Conservation (phyloP, 2,888 invertebrate genomes). For the Pachycephus smyrnensis region DNA sequence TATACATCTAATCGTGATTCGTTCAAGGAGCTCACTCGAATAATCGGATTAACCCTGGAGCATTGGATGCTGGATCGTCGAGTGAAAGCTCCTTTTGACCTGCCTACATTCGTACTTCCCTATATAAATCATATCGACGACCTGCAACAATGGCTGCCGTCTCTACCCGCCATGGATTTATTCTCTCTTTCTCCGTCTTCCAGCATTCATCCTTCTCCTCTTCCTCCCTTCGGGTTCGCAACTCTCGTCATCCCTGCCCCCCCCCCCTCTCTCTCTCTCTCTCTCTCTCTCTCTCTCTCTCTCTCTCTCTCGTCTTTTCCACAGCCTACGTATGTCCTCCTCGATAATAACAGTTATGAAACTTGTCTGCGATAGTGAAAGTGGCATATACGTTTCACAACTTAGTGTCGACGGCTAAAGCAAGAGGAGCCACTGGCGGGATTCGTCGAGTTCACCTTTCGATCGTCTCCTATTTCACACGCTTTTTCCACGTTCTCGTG, state of each 20-base stretch:
- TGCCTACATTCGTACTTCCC: too few species aligned
- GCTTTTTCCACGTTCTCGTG: background rate
- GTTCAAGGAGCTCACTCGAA: too few species aligned
- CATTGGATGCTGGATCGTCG: background rate
- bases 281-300: conserved; percentile 12
- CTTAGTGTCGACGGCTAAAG: conserved; percentile 37
- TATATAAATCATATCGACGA: too few species aligned
- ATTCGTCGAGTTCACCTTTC: conserved; percentile 6
- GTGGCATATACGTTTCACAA: conserved; percentile 63
- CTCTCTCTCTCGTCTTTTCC: conserved; percentile 17
- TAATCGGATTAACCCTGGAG: too few species aligned
- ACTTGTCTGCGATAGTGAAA: conserved; percentile 67
- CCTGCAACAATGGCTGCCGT: conserved; percentile 16
- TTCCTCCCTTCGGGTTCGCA: conserved; percentile 21
- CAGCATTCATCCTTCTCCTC: conserved; percentile 7
- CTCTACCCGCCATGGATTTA: background rate
- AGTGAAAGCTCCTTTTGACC: background rate
- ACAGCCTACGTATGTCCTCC: conserved; percentile 58
- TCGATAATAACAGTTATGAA: conserved; percentile 67
- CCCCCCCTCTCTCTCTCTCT: conserved; percentile 29
- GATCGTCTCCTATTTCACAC: conserved; percentile 2
- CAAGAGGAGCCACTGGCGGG: conserved; percentile 5
- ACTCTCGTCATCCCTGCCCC: conserved; percentile 21
- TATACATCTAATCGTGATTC: too few species aligned
- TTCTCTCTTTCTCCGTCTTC: conserved; percentile 1